These are phyloP conservation scores for Rhinella marina DNA, from an alignment of 2,797 vertebrate genomes.

Conservation along the genomic window DNA sequence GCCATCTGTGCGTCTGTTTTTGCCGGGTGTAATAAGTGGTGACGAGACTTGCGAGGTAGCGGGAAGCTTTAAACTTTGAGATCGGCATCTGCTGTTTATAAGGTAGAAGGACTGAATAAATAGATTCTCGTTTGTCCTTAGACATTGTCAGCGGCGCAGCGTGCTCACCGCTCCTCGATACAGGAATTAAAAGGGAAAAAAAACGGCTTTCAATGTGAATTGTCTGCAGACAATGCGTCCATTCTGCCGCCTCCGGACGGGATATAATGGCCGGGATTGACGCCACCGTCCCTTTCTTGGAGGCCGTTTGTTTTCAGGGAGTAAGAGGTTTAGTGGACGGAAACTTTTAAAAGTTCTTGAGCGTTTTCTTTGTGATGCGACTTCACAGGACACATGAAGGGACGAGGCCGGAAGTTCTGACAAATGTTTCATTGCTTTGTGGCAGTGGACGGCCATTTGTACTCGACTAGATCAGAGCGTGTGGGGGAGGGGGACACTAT, in stretches of 20 bases:
- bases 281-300: conserved; percentile 18
- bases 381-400: conserved; percentile 23
- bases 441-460: background rate
- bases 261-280: conserved; percentile 28
- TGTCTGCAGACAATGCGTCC: conserved; percentile 37
- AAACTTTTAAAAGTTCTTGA: conserved; percentile 21
- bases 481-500: background rate
- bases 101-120: conserved; percentile 13
- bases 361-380: conserved; percentile 15
- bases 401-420: background rate
- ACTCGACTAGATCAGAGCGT: background rate
- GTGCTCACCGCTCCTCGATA: background rate
- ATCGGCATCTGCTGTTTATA: conserved; percentile 7
- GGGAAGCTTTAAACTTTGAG: background rate
- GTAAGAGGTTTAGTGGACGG: conserved; percentile 22
- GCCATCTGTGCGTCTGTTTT: conserved; percentile 1
- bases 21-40: background rate
- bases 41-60: conserved; percentile 7
- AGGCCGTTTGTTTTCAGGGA: background rate
- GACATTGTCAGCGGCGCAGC: conserved; percentile 26
- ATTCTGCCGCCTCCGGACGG: conserved; percentile 27
- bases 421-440: conserved; percentile 25
- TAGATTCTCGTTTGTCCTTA: conserved; percentile 29
- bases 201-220: conserved; percentile 24
- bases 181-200: conserved; percentile 36